A percentile compares a stretch with the other conserved stretches of the same genome.
Conservation (phyloP, 1,140 invertebrate species). For the Acromyrmex echinatior region DNA sequence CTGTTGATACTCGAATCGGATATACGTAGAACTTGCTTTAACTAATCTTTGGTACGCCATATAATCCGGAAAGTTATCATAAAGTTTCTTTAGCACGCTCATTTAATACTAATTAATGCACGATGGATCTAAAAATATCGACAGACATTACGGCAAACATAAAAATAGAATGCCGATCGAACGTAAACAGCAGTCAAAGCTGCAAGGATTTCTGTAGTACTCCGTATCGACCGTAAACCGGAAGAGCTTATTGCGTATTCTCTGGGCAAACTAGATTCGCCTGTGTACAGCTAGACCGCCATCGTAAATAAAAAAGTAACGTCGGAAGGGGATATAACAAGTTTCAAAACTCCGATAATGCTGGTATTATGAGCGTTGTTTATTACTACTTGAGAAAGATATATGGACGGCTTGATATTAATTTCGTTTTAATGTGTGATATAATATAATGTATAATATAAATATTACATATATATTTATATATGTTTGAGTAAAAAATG, state of each 20-base stretch:
- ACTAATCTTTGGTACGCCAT: slow-evolving; percentile 36
- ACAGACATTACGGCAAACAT: not conserved
- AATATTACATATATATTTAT: no score
- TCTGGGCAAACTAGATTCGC: slow-evolving; percentile 52
- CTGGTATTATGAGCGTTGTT: slow-evolving; percentile 37
- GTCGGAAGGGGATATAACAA: slow-evolving; percentile 43
- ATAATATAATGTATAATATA: not conserved
- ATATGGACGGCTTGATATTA: slow-evolving; percentile 2
- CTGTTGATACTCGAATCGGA: slow-evolving; percentile 19
- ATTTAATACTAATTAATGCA: slow-evolving; percentile 21
- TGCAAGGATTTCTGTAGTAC: slow-evolving; percentile 30
- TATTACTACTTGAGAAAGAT: slow-evolving; percentile 33
- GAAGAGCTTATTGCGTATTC: slow-evolving; percentile 58
- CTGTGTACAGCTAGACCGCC: slow-evolving; percentile 12
- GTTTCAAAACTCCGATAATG: slow-evolving; percentile 58
- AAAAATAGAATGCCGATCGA: slow-evolving; percentile 42
- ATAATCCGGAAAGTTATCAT: slow-evolving; percentile 27
- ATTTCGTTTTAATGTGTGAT: not conserved
- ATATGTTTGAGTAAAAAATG: not conserved
- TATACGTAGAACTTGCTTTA: slow-evolving; percentile 36
- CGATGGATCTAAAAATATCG: slow-evolving; percentile 10
- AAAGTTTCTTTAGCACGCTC: not conserved
- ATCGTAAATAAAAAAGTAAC: slow-evolving; percentile 53
- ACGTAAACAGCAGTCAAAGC: slow-evolving; percentile 34
- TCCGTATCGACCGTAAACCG: slow-evolving; percentile 38